These are phyloP conservation scores for Holothuria scabra DNA, from an alignment of 53 echinoderm and acorn worm genomes.

Conservation along the genomic window DNA sequence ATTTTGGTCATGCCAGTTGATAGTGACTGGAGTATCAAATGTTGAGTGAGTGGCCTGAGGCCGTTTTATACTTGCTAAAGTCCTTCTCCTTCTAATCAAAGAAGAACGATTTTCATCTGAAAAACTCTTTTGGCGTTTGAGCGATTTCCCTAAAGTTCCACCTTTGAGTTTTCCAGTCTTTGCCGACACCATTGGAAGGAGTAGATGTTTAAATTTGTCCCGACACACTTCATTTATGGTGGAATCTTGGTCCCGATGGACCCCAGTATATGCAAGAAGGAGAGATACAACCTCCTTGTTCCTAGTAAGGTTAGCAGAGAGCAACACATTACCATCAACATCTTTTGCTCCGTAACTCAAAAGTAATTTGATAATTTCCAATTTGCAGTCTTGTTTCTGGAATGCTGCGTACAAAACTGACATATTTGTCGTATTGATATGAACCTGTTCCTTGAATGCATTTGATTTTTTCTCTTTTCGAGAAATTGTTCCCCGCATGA, in stretches of 20 bases:
- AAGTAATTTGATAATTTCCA: conserved; percentile 85
- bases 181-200: conserved; percentile 21
- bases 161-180: conserved; percentile 42
- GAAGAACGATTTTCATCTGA: conserved; percentile 37
- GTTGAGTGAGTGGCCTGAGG: conserved; percentile 68
- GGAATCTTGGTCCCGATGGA: conserved; percentile 89
- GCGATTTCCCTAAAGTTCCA: conserved; percentile 12
- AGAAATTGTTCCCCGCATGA: conserved; percentile 55
- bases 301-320: conserved; percentile 78
- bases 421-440: conserved; percentile 71
- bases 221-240: conserved; percentile 65
- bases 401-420: conserved; percentile 89
- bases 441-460: conserved; percentile 64
- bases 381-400: conserved; percentile 71
- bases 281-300: conserved; percentile 75
- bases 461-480: conserved; percentile 46
- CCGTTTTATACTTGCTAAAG: conserved; percentile 79
- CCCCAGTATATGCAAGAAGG: conserved; percentile 86
- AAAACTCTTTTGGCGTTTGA: conserved; percentile 45
- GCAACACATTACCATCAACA: conserved; percentile 73
- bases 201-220: conserved; percentile 72
- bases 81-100: conserved; percentile 73
- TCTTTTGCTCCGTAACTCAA: conserved; percentile 89
- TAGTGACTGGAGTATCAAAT: conserved; percentile 85
- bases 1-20: conserved; percentile 98